A percentile compares a stretch with the other conserved stretches of the same genome.
phyloP scores from a whole-genome alignment of 1,140 invertebrate species.

The Bombus turneri region DNA sequence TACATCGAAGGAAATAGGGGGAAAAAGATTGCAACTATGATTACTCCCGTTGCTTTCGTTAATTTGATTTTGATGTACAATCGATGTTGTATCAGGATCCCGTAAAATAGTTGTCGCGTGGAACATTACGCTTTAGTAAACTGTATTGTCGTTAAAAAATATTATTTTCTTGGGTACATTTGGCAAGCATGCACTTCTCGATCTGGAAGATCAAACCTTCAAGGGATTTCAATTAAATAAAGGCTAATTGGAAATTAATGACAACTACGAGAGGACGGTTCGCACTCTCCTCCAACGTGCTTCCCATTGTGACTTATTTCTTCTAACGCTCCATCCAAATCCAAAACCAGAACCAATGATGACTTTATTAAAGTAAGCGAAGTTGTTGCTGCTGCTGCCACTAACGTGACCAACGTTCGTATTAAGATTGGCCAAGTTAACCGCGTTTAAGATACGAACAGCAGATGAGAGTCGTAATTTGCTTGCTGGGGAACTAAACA shows the following conservation, averaged over 20 bases:
- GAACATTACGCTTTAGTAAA: slow-evolving; percentile 61
- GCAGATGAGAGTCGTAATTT: slow-evolving; percentile 75
- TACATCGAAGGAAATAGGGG: slow-evolving; percentile 40
- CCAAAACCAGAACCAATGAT: slow-evolving; percentile 51
- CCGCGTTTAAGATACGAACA: slow-evolving; percentile 68
- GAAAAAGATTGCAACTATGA: slow-evolving; percentile 4
- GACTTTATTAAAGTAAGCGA: slow-evolving; percentile 31
- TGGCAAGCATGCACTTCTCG: slow-evolving; percentile 71
- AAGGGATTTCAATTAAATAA: slow-evolving; percentile 47
- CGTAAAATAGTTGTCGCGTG: slow-evolving; percentile 58
- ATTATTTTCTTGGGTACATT: slow-evolving; percentile 69
- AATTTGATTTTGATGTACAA: slow-evolving; percentile 42
- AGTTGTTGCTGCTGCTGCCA: slow-evolving; percentile 6
- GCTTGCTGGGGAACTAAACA: slow-evolving; percentile 73
- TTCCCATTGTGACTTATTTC: slow-evolving; percentile 69
- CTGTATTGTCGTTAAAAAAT: slow-evolving; percentile 77
- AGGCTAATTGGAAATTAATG: slow-evolving; percentile 43
- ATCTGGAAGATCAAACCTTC: slow-evolving; percentile 65
- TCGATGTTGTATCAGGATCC: slow-evolving; percentile 37
- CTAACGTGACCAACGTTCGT: slow-evolving; percentile 35
- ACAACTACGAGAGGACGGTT: slow-evolving; percentile 74
- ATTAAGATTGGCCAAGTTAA: slow-evolving; percentile 58
- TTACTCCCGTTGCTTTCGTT: slow-evolving; percentile 30
- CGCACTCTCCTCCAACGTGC: slow-evolving; percentile 71
- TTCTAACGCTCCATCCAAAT: slow-evolving; percentile 59